Evolutionary conservation across 2,888 invertebrate genomes (phyloP).

Genomic region (Eucriotettix oculatus): DNA sequence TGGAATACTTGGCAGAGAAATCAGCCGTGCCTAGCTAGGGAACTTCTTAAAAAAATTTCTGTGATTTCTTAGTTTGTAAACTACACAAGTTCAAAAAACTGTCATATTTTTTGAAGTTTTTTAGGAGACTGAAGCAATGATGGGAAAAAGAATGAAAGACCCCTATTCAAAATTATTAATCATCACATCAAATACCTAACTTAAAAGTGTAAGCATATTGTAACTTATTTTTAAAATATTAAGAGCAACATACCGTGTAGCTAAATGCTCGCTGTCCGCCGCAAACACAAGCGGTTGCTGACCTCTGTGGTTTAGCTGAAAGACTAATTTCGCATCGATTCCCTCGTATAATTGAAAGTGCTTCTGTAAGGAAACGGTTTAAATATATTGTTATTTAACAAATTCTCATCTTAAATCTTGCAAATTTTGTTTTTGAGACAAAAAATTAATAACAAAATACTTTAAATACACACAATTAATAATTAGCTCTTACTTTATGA

Average conservation of each 20-base stretch:
- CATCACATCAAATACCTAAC: too few species aligned
- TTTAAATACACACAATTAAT: neutral
- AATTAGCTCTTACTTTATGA: neutral
- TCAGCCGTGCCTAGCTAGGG: too few species aligned
- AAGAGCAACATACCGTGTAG: conserved; percentile 22
- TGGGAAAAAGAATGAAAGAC: too few species aligned
- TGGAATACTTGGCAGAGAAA: too few species aligned
- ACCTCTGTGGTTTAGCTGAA: conserved; percentile 29
- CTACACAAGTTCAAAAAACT: too few species aligned
- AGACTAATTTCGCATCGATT: conserved; percentile 26
- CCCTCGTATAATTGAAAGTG: conserved; percentile 18
- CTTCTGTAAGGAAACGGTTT: conserved; percentile 1
- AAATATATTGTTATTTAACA: neutral
- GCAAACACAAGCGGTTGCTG: conserved; percentile 28
- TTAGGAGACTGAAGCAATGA: too few species aligned
- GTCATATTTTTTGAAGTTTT: too few species aligned
- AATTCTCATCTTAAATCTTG: neutral
- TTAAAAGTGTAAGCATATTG: too few species aligned
- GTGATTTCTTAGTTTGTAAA: too few species aligned
- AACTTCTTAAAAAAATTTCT: too few species aligned
- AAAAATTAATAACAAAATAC: neutral
- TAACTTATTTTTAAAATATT: too few species aligned
- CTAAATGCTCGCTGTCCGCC: conserved; percentile 24
- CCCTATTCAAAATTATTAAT: too few species aligned
- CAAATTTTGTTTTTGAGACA: neutral